A percentile compares a stretch with the other conserved stretches of the same genome.
phyloP scores from a whole-genome alignment of 2,797 vertebrate species.

The Simalia tracyae region DNA sequence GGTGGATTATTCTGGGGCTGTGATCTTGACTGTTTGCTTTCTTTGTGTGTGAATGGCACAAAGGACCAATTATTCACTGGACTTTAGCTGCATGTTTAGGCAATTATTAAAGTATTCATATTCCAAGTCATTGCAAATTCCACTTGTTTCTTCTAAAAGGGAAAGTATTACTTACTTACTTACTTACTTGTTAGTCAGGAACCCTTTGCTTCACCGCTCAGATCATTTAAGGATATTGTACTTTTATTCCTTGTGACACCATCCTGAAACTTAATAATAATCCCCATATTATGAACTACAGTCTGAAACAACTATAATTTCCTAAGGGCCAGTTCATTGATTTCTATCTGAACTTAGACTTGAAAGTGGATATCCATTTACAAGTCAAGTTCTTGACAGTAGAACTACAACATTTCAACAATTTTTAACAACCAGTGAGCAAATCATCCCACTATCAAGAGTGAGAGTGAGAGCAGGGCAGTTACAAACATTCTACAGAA shows the following conservation, averaged over 20 bases:
- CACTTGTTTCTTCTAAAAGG: background rate
- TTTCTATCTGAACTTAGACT: background rate
- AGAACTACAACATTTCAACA: background rate
- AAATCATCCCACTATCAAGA: background rate
- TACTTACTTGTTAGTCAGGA: background rate
- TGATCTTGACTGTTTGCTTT: background rate
- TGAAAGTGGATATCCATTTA: background rate
- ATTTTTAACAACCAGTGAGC: background rate
- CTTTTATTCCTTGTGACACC: background rate
- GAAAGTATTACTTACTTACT: background rate
- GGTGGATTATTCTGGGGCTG: background rate
- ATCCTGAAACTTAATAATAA: background rate
- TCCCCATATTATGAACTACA: background rate
- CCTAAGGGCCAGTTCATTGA: background rate
- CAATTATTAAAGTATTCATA: background rate
- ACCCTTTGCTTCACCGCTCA: background rate
- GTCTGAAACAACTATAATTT: background rate
- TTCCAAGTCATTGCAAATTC: background rate
- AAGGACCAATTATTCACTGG: background rate
- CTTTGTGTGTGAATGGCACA: background rate
- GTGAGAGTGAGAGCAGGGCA: background rate
- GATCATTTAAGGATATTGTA: background rate
- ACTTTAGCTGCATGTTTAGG: background rate
- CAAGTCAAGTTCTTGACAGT: background rate
- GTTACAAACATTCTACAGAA: background rate